Evolutionary conservation across 1,140 invertebrate species (phyloP).

Genomic region (Dendrolimus kikuchii): DNA sequence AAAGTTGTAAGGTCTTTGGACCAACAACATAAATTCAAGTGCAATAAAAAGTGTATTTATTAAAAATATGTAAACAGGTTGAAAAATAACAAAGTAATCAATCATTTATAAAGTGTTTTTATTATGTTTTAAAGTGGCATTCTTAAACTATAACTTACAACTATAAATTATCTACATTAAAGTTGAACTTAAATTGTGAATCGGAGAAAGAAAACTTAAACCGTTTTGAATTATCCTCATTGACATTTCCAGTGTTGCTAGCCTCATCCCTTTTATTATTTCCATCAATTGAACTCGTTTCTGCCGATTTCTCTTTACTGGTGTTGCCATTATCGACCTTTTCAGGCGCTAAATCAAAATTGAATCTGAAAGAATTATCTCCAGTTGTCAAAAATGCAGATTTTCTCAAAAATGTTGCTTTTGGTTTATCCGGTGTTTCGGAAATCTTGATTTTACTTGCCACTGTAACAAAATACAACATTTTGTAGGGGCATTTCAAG

Average conservation of each 20-base stretch:
- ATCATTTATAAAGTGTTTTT: not conserved
- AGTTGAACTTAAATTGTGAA: conserved; percentile 62
- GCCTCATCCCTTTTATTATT: conserved; percentile 13
- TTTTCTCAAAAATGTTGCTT: conserved; percentile 62
- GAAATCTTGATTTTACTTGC: conserved; percentile 65
- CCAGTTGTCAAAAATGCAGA: conserved; percentile 54
- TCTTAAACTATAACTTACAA: not conserved
- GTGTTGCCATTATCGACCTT: conserved; percentile 16
- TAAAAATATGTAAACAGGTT: too few relatives aligned
- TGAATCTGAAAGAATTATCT: conserved; percentile 53
- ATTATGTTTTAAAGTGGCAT: not conserved
- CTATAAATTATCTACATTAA: conserved; percentile 34
- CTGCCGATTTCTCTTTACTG: conserved; percentile 7
- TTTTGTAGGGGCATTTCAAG: too few relatives aligned
- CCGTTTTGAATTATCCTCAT: conserved; percentile 23
- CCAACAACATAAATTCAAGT: too few relatives aligned
- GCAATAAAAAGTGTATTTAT: too few relatives aligned
- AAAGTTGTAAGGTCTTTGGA: too few relatives aligned
- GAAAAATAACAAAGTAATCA: too few relatives aligned
- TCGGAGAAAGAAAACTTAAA: conserved; percentile 44
- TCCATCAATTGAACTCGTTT: conserved; percentile 6
- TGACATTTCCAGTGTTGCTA: conserved; percentile 17
- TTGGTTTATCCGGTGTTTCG: conserved; percentile 47
- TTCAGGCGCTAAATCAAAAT: conserved; percentile 47
- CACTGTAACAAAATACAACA: conserved; percentile 41